Conservation (phyloP, 2,113 vertebrate species). For the Oreotragus oreotragus region DNA sequence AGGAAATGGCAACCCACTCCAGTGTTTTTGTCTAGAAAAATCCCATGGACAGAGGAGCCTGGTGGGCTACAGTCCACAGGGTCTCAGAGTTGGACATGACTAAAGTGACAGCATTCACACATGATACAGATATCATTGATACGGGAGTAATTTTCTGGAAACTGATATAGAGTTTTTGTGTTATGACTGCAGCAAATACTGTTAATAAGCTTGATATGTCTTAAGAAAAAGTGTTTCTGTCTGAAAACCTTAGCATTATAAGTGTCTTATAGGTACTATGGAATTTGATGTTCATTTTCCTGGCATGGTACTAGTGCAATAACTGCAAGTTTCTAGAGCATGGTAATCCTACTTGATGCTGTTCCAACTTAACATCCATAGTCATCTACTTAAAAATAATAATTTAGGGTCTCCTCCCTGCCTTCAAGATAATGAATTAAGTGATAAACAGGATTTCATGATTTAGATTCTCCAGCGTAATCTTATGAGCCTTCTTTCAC, state of each 20-base stretch:
- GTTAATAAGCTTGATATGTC: background rate
- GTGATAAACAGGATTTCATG: background rate
- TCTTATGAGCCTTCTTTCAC: background rate
- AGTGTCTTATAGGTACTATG: background rate
- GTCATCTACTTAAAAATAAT: background rate
- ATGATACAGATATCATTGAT: background rate
- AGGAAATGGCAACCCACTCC: background rate
- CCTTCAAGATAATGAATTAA: background rate
- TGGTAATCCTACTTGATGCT: background rate
- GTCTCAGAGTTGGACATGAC: background rate
- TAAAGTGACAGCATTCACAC: background rate
- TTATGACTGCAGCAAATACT: background rate
- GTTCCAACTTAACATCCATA: background rate
- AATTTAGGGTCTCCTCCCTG: background rate
- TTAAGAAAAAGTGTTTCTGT: background rate
- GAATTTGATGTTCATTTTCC: background rate
- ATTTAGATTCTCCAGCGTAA: background rate
- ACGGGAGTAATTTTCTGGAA: background rate
- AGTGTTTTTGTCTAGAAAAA: background rate
- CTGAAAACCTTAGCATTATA: background rate
- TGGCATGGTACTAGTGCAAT: background rate
- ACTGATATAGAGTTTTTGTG: accelerated
- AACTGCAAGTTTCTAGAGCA: background rate
- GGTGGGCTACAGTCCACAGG: background rate
- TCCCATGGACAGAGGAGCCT: background rate